phyloP scores from a whole-genome alignment of 2,113 vertebrate species.

The Callopanchax toddi region DNA sequence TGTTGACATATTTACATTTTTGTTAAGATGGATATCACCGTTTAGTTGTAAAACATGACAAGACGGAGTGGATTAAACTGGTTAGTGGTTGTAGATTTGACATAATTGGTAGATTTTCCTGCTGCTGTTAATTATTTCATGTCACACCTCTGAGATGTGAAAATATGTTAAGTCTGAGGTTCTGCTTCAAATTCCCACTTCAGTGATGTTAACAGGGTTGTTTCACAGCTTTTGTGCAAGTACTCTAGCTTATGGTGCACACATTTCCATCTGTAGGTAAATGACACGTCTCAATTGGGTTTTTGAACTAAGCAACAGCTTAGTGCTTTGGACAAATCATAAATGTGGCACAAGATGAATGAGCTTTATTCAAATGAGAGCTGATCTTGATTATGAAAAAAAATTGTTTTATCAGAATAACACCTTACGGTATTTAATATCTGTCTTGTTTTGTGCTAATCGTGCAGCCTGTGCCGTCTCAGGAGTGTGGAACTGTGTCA shows the following conservation, averaged over 20 bases:
- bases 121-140: no score
- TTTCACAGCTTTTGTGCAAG: background rate
- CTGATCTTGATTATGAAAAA: background rate
- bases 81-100: background rate
- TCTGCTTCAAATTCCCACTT: background rate
- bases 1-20: no score
- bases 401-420: background rate
- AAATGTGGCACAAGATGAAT: background rate
- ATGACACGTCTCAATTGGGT: background rate
- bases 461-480: constrained; percentile 86
- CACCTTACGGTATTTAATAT: no score
- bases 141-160: background rate
- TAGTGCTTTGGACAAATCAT: no score
- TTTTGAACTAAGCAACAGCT: no score
- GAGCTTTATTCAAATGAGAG: no score
- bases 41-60: background rate
- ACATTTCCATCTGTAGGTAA: background rate
- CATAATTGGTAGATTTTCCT: constrained; percentile 8
- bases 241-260: background rate
- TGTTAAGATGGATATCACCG: background rate
- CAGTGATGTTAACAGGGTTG: no score
- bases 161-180: constrained; percentile 4
- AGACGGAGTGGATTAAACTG: no score
- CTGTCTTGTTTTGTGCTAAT: constrained; percentile 16
- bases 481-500: constrained; percentile 94